Evolutionary conservation across 2,888 invertebrate species (phyloP).

Genomic region (Xestobium rufovillosum): DNA sequence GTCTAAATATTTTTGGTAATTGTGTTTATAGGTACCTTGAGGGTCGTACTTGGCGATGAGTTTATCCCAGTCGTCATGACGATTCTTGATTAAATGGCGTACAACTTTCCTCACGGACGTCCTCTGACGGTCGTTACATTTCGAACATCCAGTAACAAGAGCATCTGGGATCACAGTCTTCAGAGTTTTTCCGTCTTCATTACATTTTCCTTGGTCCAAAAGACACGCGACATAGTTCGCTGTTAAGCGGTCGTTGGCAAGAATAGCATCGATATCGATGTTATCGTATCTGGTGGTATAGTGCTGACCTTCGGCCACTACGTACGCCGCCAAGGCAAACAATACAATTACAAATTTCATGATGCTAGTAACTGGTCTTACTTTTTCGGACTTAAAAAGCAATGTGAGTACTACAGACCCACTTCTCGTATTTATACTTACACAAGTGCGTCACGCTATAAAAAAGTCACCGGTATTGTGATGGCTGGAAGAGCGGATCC

Average conservation of each 20-base stretch:
- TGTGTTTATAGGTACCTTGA: constrained; percentile 49
- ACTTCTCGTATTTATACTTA: no score
- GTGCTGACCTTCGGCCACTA: constrained; percentile 2
- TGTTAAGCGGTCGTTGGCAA: neutral
- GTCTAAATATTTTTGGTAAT: constrained; percentile 31
- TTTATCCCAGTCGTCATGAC: constrained; percentile 54
- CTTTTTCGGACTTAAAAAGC: no score
- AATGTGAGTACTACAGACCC: no score
- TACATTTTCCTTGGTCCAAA: neutral
- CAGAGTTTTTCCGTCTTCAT: constrained; percentile 36
- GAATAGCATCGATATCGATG: constrained; percentile 3
- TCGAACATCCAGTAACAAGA: constrained; percentile 52
- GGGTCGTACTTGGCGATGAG: constrained; percentile 56
- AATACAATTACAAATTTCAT: constrained; percentile 16
- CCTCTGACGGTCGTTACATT: constrained; percentile 56
- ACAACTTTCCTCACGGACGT: constrained; percentile 55
- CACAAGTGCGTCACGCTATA: no score
- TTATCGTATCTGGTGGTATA: constrained; percentile 4
- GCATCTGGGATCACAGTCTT: constrained; percentile 56
- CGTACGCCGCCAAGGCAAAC: constrained; percentile 10
- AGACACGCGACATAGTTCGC: neutral
- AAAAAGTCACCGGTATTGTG: no score
- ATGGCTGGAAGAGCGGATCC: no score
- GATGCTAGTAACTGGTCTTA: no score
- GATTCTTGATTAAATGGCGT: constrained; percentile 49